Conservation (phyloP, 2,888 invertebrate genomes). For the Melieria omissa region DNA sequence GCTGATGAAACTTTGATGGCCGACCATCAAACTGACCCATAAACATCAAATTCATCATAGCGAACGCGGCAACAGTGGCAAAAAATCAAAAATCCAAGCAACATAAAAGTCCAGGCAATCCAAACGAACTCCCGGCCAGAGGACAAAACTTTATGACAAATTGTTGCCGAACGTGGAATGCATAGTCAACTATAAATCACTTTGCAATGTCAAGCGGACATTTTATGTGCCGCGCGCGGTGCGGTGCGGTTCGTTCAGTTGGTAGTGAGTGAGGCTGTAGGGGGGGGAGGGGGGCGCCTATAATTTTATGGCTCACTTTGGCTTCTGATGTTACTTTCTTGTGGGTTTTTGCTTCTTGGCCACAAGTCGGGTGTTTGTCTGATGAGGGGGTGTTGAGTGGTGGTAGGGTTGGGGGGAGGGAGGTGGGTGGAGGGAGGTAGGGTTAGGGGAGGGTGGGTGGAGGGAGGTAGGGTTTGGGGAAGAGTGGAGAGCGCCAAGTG, state of each 20-base stretch:
- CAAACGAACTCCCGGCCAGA: not conserved
- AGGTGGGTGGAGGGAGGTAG: too few relatives aligned
- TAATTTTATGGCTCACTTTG: not conserved
- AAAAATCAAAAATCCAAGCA: conserved; percentile 10
- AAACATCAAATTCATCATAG: conserved; percentile 18
- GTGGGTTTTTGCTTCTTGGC: not conserved
- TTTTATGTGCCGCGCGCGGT: conserved; percentile 14
- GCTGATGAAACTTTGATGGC: conserved; percentile 5
- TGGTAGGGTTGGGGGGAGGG: not conserved
- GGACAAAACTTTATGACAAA: conserved; percentile 57
- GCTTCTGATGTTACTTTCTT: not conserved
- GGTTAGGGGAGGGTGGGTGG: not conserved
- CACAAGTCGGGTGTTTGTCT: not conserved
- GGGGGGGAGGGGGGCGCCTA: too few relatives aligned
- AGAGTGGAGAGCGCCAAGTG: not conserved
- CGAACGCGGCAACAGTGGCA: not conserved
- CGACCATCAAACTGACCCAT: conserved; percentile 25
- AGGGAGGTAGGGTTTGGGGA: not conserved
- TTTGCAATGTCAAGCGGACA: not conserved
- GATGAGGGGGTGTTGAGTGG: not conserved
- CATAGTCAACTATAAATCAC: conserved; percentile 40
- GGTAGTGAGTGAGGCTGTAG: too few relatives aligned
- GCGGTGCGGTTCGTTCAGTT: too few relatives aligned
- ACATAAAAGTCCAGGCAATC: not conserved
- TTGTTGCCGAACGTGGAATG: conserved; percentile 55